Percentiles rank a stretch among this genome's conserved stretches.
Conservation (phyloP, 2,888 invertebrate species). For the Ochlodes sylvanus region DNA sequence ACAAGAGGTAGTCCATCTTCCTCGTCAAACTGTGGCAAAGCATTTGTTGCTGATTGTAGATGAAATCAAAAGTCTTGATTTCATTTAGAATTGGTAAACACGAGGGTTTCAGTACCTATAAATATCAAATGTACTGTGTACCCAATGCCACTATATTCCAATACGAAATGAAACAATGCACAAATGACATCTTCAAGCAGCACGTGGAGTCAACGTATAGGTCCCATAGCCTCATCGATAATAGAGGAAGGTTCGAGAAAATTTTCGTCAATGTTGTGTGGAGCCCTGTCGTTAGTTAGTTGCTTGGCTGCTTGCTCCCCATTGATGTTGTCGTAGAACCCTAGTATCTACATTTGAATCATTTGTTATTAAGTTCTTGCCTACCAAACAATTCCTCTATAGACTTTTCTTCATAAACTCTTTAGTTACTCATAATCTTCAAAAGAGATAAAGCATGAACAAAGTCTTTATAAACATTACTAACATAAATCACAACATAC, state of each 20-base stretch:
- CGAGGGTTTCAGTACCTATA: background rate
- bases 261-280: constrained; percentile 58
- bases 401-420: background rate
- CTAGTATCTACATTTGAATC: constrained; percentile 15
- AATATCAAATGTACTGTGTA: background rate
- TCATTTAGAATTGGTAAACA: constrained; percentile 13
- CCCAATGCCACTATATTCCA: constrained; percentile 1
- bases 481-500: background rate
- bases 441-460: background rate
- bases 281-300: constrained; percentile 55
- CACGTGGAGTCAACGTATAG: constrained; percentile 72
- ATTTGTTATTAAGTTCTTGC: constrained; percentile 4
- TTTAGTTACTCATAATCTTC: background rate
- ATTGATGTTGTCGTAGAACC: constrained; percentile 54
- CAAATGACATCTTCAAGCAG: constrained; percentile 73
- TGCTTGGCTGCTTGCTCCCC: constrained; percentile 59
- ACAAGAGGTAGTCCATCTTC: constrained; percentile 8
- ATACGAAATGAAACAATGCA: constrained; percentile 53
- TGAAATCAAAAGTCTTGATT: constrained; percentile 4
- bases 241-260: constrained; percentile 73
- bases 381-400: background rate
- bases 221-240: constrained; percentile 71
- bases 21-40: constrained; percentile 12
- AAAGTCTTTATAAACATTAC: constrained; percentile 16
- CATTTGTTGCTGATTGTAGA: constrained; percentile 11